These are phyloP conservation scores for Acleris holmiana DNA, from an alignment of 2,888 invertebrate genomes.

Conservation along the genomic window DNA sequence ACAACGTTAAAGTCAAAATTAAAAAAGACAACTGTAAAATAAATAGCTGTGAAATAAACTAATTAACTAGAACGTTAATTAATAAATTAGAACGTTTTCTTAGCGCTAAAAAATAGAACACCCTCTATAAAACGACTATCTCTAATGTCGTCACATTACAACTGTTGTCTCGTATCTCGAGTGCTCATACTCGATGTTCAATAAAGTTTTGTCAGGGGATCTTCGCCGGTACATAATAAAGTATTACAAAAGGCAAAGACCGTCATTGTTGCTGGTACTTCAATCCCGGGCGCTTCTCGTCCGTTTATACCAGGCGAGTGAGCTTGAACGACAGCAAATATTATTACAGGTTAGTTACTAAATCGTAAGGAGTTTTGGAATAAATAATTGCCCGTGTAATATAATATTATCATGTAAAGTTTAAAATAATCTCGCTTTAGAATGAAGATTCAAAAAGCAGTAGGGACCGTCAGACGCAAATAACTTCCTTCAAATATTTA, in stretches of 20 bases:
- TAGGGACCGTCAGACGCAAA: no score
- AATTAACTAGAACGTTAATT: neutral
- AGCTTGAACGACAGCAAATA: slow-evolving; percentile 45
- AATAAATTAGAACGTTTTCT: neutral
- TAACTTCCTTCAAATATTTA: no score
- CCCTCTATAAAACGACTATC: slow-evolving; percentile 9
- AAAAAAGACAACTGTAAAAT: no score
- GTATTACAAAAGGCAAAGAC: slow-evolving; percentile 84
- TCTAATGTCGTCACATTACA: slow-evolving; percentile 35
- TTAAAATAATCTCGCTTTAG: no score
- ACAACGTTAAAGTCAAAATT: no score
- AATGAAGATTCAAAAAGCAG: no score
- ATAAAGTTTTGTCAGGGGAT: slow-evolving; percentile 84
- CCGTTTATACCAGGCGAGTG: slow-evolving; percentile 56
- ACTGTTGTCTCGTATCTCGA: slow-evolving; percentile 68
- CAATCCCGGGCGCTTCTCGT: slow-evolving; percentile 70
- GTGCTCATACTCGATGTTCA: slow-evolving; percentile 80
- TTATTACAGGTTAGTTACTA: slow-evolving; percentile 48
- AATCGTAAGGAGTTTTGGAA: no score
- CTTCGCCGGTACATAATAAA: slow-evolving; percentile 83
- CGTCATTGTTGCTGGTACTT: slow-evolving; percentile 83
- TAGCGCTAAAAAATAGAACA: neutral
- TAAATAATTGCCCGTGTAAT: no score
- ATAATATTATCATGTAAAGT: no score
- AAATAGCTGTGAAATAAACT: no score